phyloP scores from a whole-genome alignment of 2,888 invertebrate species.

The Cactoblastis cactorum region DNA sequence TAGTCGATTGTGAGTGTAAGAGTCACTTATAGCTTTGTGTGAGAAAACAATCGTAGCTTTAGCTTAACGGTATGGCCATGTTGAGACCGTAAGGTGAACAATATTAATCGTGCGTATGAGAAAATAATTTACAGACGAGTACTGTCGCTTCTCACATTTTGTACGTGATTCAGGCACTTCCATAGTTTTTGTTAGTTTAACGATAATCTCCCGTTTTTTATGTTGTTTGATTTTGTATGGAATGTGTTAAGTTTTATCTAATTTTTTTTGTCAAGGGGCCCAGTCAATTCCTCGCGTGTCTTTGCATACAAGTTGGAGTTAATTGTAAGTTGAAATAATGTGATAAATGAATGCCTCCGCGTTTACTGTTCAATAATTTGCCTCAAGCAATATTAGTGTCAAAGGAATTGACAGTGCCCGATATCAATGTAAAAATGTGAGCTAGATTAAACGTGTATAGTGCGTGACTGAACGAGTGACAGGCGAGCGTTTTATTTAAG shows the following conservation, averaged over 20 bases:
- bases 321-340: conserved; percentile 39
- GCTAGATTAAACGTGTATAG: conserved; percentile 53
- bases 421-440: conserved; percentile 67
- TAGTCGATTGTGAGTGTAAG: not conserved
- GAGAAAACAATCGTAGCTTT: not conserved
- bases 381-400: conserved; percentile 49
- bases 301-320: conserved; percentile 32
- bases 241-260: conserved; percentile 64
- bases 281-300: conserved; percentile 60
- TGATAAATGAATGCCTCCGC: conserved; percentile 62
- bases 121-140: not conserved
- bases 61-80: not conserved
- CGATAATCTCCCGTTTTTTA: conserved; percentile 44
- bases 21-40: not conserved
- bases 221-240: conserved; percentile 65
- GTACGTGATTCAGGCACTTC: conserved; percentile 43
- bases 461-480: conserved; percentile 40
- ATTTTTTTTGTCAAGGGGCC: conserved; percentile 58
- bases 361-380: conserved; percentile 44
- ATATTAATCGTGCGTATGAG: not conserved
- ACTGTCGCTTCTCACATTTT: not conserved
- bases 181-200: conserved; percentile 34
- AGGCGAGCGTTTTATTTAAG: conserved; percentile 57
- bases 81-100: not conserved
- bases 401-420: conserved; percentile 69